phyloP scores from a whole-genome alignment of 2,113 vertebrate genomes.

The Coregonus clupeaformis region DNA sequence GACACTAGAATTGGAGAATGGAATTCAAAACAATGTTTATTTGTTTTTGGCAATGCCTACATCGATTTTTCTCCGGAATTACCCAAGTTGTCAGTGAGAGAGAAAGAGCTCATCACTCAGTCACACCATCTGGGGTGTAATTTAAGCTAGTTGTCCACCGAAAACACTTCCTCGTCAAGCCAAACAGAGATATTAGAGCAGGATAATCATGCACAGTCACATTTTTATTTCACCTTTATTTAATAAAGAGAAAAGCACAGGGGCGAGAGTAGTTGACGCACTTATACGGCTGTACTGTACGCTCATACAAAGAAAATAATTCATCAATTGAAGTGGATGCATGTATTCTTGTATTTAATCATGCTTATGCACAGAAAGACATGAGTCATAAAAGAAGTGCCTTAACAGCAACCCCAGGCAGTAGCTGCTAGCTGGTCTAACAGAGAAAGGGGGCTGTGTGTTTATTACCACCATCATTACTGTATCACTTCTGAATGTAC shows the following conservation, averaged over 20 bases:
- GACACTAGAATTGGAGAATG: conserved; percentile 5
- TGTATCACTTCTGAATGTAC: conserved; percentile 71
- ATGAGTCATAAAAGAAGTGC: conserved; percentile 23
- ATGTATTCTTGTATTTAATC: conserved; percentile 1
- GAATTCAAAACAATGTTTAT: conserved; percentile 22
- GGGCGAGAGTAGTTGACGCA: neutral
- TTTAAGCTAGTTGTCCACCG: neutral
- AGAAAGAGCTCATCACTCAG: neutral
- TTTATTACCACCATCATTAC: conserved; percentile 72
- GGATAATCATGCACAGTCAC: neutral
- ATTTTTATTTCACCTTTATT: too few species aligned
- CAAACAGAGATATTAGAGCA: neutral
- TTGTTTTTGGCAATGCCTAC: conserved; percentile 4
- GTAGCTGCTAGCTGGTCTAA: conserved; percentile 44
- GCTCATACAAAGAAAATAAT: neutral
- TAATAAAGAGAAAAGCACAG: neutral
- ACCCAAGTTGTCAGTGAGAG: neutral
- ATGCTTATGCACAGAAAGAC: neutral
- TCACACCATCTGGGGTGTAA: neutral
- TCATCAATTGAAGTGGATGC: conserved; percentile 11
- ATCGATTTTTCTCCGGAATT: neutral
- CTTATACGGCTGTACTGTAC: neutral
- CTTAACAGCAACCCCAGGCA: conserved; percentile 50
- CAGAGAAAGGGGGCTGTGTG: conserved; percentile 54
- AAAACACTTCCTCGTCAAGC: neutral